These are phyloP conservation scores for Paracanthobrama guichenoti DNA, from an alignment of 2,113 vertebrate species.

Conservation along the genomic window DNA sequence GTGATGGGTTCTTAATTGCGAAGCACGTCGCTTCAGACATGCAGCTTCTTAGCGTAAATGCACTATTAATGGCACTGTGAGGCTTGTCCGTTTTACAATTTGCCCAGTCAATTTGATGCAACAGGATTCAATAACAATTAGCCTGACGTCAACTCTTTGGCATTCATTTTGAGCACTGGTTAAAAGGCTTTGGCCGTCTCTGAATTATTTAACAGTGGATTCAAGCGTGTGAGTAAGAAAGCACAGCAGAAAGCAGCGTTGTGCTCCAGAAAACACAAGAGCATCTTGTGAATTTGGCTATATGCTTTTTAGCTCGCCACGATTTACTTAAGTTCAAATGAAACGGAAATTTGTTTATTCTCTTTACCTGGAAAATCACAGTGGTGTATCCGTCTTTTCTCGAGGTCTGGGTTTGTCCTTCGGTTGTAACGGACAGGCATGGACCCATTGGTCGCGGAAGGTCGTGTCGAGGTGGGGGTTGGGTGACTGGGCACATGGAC, in stretches of 20 bases:
- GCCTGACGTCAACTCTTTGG: conserved; percentile 52
- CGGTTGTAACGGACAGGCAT: conserved; percentile 90
- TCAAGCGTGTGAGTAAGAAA: conserved; percentile 38
- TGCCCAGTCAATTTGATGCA: conserved; percentile 59
- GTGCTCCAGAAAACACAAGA: background rate
- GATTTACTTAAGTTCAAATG: background rate
- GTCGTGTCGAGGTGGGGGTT: conserved; percentile 68
- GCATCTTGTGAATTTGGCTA: background rate
- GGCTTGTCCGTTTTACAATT: conserved; percentile 54
- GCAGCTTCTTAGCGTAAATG: conserved; percentile 58
- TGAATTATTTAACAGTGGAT: conserved; percentile 61
- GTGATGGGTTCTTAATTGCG: conserved; percentile 58
- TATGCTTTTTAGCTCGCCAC: background rate
- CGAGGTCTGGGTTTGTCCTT: conserved; percentile 95
- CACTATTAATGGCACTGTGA: conserved; percentile 59
- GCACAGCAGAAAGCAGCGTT: conserved; percentile 9
- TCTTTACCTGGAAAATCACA: conserved; percentile 92
- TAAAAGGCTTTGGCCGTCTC: conserved; percentile 59
- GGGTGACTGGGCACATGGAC: conserved; percentile 78
- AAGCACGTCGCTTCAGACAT: conserved; percentile 44
- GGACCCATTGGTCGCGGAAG: conserved; percentile 62
- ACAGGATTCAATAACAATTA: conserved; percentile 59
- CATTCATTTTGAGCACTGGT: conserved; percentile 55
- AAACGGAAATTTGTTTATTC: background rate
- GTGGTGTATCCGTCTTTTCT: conserved; percentile 97